Evolutionary conservation across 2,888 invertebrate genomes (phyloP).

Genomic region (Agrotis exclamationis): DNA sequence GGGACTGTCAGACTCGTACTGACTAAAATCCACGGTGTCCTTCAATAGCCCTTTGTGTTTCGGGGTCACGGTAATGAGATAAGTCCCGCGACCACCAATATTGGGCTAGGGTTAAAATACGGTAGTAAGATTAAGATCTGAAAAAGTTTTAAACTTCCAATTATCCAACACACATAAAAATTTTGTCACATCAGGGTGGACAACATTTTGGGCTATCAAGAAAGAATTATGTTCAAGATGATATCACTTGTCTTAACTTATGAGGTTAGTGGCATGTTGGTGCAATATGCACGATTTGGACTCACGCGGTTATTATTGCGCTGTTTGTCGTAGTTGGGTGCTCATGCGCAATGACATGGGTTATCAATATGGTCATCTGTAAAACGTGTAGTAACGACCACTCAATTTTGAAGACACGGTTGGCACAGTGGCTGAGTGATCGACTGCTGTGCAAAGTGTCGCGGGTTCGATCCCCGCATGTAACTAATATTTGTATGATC

Average conservation of each 20-base stretch:
- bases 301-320: conserved; percentile 1
- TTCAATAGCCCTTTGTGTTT: no score
- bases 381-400: not conserved
- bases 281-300: conserved; percentile 35
- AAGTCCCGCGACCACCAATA: no score
- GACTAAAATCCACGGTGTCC: no score
- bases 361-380: conserved; percentile 18
- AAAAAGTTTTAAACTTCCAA: no score
- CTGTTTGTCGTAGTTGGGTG: not conserved
- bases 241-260: conserved; percentile 49
- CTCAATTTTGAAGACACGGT: not conserved
- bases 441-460: no score
- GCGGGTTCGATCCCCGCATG: no score
- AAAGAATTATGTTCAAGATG: conserved; percentile 46
- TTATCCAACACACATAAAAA: not conserved
- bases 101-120: not conserved
- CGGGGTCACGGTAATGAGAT: no score
- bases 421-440: no score
- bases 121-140: not conserved
- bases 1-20: no score
- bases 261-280: conserved; percentile 53
- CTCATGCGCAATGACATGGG: conserved; percentile 13
- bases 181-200: conserved; percentile 30
- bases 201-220: conserved; percentile 31
- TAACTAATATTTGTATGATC: no score